Percentiles rank a stretch among this genome's conserved stretches.
phyloP scores from a whole-genome alignment of 2,797 vertebrate genomes.

The Crocodylus rhombifer region DNA sequence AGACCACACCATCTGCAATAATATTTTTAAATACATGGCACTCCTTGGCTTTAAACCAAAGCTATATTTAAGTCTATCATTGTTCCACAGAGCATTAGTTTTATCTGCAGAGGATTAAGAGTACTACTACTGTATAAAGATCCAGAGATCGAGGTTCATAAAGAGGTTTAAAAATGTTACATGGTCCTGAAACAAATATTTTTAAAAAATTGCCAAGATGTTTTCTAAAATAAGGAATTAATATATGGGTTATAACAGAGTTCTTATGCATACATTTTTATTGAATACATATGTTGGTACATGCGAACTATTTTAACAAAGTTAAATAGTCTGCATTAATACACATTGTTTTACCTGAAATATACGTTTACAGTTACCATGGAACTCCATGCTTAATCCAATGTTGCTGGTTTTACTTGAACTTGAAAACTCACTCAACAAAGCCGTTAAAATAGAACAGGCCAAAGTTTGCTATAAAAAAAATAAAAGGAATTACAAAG shows the following conservation, averaged over 20 bases:
- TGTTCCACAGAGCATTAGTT: conserved; percentile 75
- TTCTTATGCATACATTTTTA: neutral
- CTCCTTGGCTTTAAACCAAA: conserved; percentile 79
- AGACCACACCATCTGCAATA: conserved; percentile 81
- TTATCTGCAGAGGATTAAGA: conserved; percentile 70
- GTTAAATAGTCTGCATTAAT: neutral
- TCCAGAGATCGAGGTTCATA: conserved; percentile 16
- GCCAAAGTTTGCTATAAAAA: conserved; percentile 95
- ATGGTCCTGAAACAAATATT: neutral
- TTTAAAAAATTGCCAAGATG: neutral
- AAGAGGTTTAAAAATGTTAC: neutral
- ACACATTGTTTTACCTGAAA: conserved; percentile 89
- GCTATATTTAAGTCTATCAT: conserved; percentile 82
- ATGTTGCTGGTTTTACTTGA: conserved; percentile 99
- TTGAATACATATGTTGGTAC: neutral
- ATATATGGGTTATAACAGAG: neutral
- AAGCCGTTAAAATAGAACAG: conserved; percentile 97
- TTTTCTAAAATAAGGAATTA: neutral
- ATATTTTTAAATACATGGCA: conserved; percentile 79
- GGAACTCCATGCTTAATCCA: conserved; percentile 99
- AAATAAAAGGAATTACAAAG: conserved; percentile 60
- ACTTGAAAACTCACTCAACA: conserved; percentile 98
- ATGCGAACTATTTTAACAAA: conserved; percentile 25
- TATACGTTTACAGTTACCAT: conserved; percentile 96
- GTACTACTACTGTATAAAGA: conserved; percentile 6